Percentiles rank a stretch among this genome's conserved stretches.
These are phyloP conservation scores for Empis livida DNA, from an alignment of 2,888 invertebrate genomes.

Conservation along the genomic window DNA sequence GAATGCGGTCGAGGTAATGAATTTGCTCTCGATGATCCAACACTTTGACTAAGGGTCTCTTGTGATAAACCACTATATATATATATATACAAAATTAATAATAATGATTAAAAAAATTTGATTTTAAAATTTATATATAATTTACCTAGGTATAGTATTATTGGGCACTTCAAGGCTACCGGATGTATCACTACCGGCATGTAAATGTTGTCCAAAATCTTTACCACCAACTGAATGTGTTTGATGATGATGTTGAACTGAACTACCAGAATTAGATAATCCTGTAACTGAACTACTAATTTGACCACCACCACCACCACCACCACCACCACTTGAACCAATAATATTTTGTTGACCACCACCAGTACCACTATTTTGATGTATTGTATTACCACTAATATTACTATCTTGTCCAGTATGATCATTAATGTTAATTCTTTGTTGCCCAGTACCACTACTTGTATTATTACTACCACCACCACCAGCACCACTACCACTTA, in stretches of 20 bases:
- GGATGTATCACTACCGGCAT: conserved; percentile 21
- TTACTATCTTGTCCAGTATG: conserved; percentile 1
- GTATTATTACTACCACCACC: no score
- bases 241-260: conserved; percentile 12
- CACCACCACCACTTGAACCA: conserved; percentile 6
- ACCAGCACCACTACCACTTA: not conserved
- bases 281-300: conserved; percentile 14
- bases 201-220: conserved; percentile 13
- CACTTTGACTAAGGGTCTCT: conserved; percentile 47
- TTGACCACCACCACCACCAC: conserved; percentile 25
- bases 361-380: conserved; percentile 4
- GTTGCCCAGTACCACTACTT: no score
- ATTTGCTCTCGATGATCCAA: conserved; percentile 47
- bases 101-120: no score
- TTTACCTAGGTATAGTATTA: conserved; percentile 28
- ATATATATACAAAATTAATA: no score
- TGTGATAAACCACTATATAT: conserved; percentile 41
- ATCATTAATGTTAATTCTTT: no score
- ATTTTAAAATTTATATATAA: conserved; percentile 2
- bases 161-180: conserved; percentile 29
- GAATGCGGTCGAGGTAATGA: conserved; percentile 68
- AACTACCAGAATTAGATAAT: not conserved
- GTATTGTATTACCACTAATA: not conserved
- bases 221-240: conserved; percentile 16
- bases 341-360: conserved; percentile 1